Evolutionary conservation across 2,888 invertebrate species (phyloP).

Genomic region (Anodontia alba): DNA sequence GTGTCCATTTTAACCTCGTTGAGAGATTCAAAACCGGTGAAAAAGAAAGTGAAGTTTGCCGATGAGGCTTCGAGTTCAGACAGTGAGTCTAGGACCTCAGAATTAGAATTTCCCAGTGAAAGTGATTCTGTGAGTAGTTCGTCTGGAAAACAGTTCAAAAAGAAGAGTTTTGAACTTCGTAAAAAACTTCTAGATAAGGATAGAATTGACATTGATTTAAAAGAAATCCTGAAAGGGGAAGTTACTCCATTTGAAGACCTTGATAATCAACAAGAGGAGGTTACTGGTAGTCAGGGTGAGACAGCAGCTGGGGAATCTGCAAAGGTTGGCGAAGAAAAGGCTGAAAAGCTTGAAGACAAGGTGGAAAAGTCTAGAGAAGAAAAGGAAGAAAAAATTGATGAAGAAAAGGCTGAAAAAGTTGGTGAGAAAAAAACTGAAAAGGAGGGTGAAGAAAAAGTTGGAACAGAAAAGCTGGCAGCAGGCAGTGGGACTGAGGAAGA

Average conservation of each 20-base stretch:
- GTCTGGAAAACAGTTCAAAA: constrained; percentile 19
- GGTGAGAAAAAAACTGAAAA: no score
- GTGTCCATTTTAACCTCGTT: constrained; percentile 72
- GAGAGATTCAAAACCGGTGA: constrained; percentile 58
- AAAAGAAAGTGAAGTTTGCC: constrained; percentile 77
- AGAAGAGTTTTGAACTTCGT: constrained; percentile 34
- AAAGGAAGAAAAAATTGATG: background rate
- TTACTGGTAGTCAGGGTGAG: constrained; percentile 22
- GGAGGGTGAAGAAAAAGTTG: background rate
- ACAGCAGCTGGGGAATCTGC: background rate
- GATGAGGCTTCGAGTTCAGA: constrained; percentile 80
- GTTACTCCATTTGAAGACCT: constrained; percentile 3
- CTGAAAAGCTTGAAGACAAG: constrained; percentile 22
- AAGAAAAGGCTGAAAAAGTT: background rate
- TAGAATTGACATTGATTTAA: constrained; percentile 18
- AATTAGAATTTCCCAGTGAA: constrained; percentile 45
- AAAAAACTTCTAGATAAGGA: constrained; percentile 60
- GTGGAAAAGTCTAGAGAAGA: constrained; percentile 12
- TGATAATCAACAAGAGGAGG: background rate
- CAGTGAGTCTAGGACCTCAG: constrained; percentile 73
- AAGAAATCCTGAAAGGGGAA: constrained; percentile 27
- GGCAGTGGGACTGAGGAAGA: constrained; percentile 26
- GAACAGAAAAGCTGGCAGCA: constrained; percentile 2
- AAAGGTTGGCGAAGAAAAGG: no score
- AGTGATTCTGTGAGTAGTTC: constrained; percentile 53